Conservation (phyloP, 2,797 vertebrate species). For the Poeciliopsis turneri region DNA sequence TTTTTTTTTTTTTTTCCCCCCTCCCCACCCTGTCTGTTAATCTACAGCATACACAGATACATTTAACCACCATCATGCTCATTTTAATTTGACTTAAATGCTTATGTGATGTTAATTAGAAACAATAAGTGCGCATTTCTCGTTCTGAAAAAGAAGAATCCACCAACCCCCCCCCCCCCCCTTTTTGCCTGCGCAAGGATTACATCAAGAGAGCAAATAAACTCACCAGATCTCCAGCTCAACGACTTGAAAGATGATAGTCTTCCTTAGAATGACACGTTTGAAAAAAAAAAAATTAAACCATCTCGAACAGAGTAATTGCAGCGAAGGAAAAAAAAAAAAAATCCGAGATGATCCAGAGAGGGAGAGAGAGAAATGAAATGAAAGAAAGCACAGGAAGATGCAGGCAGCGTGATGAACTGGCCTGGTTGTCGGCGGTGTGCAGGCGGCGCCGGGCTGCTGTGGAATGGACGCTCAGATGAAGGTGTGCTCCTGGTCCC, state of each 20-base stretch:
- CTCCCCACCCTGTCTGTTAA: not conserved
- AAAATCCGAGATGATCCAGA: conserved; percentile 49
- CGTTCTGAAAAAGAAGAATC: not conserved
- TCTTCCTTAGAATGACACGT: conserved; percentile 44
- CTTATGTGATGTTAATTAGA: not conserved
- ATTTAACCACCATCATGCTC: fast-evolving
- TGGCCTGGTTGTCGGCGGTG: conserved; percentile 59
- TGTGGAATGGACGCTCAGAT: conserved; percentile 78
- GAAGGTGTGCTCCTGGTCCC: conserved; percentile 80
- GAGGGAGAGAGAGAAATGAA: not conserved
- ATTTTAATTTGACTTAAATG: not conserved
- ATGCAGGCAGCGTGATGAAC: conserved; percentile 25
- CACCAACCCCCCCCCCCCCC: not conserved
- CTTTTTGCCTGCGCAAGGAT: not conserved
- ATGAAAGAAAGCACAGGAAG: not conserved
- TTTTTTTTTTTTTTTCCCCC: too few relatives aligned
- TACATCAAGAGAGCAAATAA: not conserved
- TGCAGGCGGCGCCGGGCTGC: conserved; percentile 60
- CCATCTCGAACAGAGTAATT: conserved; percentile 53
- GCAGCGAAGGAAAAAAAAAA: conserved; percentile 44
- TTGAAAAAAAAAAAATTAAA: conserved; percentile 44
- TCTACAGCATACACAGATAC: not conserved
- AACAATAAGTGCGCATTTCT: conserved; percentile 19
- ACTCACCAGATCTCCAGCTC: conserved; percentile 72
- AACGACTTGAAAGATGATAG: conserved; percentile 28